These are phyloP conservation scores for Takifugu bimaculatus DNA, from an alignment of 2,113 vertebrate species.

Conservation along the genomic window DNA sequence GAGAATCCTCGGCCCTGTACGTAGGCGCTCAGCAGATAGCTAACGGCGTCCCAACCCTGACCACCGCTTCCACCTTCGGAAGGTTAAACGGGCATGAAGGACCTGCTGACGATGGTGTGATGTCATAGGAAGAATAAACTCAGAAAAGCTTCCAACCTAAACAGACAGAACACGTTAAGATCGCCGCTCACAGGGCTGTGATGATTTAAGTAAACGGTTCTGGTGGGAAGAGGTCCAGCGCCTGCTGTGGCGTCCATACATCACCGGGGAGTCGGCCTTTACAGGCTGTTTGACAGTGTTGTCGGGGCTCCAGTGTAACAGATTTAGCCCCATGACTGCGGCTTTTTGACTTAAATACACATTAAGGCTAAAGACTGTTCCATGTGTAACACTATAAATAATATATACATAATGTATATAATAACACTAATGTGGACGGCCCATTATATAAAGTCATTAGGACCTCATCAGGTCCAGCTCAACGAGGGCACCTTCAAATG, in stretches of 20 bases:
- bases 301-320: conserved; percentile 22
- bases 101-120: conserved; percentile 58
- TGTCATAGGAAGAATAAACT: conserved; percentile 38
- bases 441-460: conserved; percentile 73
- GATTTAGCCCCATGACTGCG: conserved; percentile 18
- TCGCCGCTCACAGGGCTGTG: conserved; percentile 35
- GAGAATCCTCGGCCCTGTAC: conserved; percentile 65
- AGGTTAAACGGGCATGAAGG: conserved; percentile 68
- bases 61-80: conserved; percentile 56
- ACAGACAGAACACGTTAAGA: conserved; percentile 21
- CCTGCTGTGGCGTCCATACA: no score
- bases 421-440: conserved; percentile 40
- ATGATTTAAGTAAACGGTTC: conserved; percentile 54
- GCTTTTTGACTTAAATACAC: neutral
- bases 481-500: conserved; percentile 70
- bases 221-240: conserved; percentile 47
- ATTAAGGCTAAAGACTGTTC: neutral
- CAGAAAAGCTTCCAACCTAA: conserved; percentile 19
- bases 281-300: conserved; percentile 37
- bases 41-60: conserved; percentile 73
- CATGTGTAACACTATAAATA: neutral
- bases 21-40: conserved; percentile 64
- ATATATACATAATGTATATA: no score
- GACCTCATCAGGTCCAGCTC: conserved; percentile 67
- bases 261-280: conserved; percentile 6